phyloP scores from a whole-genome alignment of 2,888 invertebrate species.

The Drosophila nigricruria region DNA sequence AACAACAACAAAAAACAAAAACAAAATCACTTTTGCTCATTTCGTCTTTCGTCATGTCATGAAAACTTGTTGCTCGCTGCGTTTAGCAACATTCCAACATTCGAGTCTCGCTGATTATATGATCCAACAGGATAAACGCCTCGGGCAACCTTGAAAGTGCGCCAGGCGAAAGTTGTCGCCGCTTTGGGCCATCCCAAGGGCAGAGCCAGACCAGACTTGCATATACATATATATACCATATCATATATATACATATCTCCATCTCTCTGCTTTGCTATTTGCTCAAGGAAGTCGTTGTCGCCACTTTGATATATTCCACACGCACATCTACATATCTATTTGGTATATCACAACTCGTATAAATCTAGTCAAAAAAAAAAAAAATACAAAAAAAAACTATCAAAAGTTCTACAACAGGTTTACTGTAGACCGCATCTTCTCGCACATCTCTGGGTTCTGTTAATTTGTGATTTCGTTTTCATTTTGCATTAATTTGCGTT shows the following conservation, averaged over 20 bases:
- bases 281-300: conserved; percentile 25
- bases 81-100: conserved; percentile 30
- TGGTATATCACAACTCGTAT: conserved; percentile 3
- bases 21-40: conserved; percentile 24
- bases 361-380: conserved; percentile 13
- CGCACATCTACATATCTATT: neutral
- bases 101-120: conserved; percentile 19
- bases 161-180: conserved; percentile 33
- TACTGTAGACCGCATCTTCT: conserved; percentile 16
- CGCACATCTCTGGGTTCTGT: neutral
- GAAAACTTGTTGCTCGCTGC: conserved; percentile 15
- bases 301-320: conserved; percentile 7
- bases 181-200: conserved; percentile 27
- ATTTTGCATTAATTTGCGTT: conserved; percentile 35
- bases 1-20: conserved; percentile 9
- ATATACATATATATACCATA: neutral
- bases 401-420: conserved; percentile 40
- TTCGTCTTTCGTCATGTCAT: conserved; percentile 36
- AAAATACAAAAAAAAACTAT: neutral
- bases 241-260: neutral
- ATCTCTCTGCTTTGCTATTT: neutral
- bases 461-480: conserved; percentile 36
- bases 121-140: conserved; percentile 13
- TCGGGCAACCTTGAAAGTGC: conserved; percentile 41
- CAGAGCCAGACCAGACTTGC: neutral